Percentiles rank a stretch among this genome's conserved stretches.
Evolutionary conservation across 2,797 vertebrate species (phyloP).

Genomic region (Acestrorhynchus altus): DNA sequence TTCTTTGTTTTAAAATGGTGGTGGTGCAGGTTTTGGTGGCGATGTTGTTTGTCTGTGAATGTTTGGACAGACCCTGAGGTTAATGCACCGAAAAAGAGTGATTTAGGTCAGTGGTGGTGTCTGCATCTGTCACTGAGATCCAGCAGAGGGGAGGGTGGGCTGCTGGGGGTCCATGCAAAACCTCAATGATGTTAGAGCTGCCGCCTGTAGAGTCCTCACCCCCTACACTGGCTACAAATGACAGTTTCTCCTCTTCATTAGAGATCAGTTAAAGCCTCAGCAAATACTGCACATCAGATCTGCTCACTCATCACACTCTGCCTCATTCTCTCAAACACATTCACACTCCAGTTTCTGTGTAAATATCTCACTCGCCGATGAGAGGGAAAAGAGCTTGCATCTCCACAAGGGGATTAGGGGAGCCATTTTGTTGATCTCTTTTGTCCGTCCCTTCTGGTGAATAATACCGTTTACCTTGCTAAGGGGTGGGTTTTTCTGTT

Average conservation of each 20-base stretch:
- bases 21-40: slow-evolving; percentile 10
- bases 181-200: neutral
- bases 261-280: slow-evolving; percentile 70
- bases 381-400: slow-evolving; percentile 70
- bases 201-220: slow-evolving; percentile 51
- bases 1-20: slow-evolving; percentile 50
- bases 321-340: slow-evolving; percentile 17
- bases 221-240: slow-evolving; percentile 73
- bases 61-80: slow-evolving; percentile 65
- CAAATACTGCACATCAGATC: slow-evolving; percentile 66
- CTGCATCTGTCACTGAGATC: slow-evolving; percentile 76
- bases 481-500: slow-evolving; percentile 32
- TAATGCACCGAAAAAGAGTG: slow-evolving; percentile 81
- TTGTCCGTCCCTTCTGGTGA: slow-evolving; percentile 52
- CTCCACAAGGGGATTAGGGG: slow-evolving; percentile 68
- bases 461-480: slow-evolving; percentile 46
- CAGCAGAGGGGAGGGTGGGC: slow-evolving; percentile 57
- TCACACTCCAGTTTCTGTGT: slow-evolving; percentile 69
- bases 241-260: slow-evolving; percentile 75
- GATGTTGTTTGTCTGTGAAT: slow-evolving; percentile 43
- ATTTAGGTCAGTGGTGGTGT: slow-evolving; percentile 79
- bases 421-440: slow-evolving; percentile 78
- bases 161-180: slow-evolving; percentile 15
- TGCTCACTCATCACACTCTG: slow-evolving; percentile 57
- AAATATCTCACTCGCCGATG: slow-evolving; percentile 76